These are phyloP conservation scores for Odontocolon sp. DNA, from an alignment of 2,888 invertebrate genomes.

Conservation along the genomic window DNA sequence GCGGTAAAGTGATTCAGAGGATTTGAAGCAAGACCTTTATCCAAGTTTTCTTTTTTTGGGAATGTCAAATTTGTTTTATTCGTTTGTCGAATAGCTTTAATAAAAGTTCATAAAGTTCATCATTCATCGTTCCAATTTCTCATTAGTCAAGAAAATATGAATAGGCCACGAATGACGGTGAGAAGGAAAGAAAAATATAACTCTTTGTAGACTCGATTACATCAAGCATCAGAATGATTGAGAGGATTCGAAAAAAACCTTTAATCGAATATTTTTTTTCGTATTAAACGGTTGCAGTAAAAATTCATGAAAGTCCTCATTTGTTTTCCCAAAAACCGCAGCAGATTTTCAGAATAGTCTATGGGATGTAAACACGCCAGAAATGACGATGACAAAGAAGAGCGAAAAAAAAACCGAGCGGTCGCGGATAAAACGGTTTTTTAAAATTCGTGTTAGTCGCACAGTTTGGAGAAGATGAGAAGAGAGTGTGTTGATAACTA, in stretches of 20 bases:
- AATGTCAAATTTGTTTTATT: too few relatives aligned
- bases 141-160: too few relatives aligned
- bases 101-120: too few relatives aligned
- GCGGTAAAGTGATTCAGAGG: background rate
- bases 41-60: too few relatives aligned
- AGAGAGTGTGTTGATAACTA: constrained; percentile 1
- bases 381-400: constrained; percentile 20
- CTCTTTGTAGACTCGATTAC: background rate
- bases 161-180: too few relatives aligned
- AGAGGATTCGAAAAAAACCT: too few relatives aligned
- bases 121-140: too few relatives aligned
- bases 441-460: constrained; percentile 26
- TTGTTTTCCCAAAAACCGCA: background rate
- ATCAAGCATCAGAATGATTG: too few relatives aligned
- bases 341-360: constrained; percentile 3
- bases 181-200: background rate
- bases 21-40: background rate
- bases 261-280: too few relatives aligned
- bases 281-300: background rate
- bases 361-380: constrained; percentile 26
- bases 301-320: constrained; percentile 1
- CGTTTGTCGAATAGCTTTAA: too few relatives aligned
- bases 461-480: constrained; percentile 18
- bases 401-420: background rate
- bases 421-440: constrained; percentile 1